phyloP scores from a whole-genome alignment of 1,140 invertebrate genomes.

The Nephotettix cincticeps region DNA sequence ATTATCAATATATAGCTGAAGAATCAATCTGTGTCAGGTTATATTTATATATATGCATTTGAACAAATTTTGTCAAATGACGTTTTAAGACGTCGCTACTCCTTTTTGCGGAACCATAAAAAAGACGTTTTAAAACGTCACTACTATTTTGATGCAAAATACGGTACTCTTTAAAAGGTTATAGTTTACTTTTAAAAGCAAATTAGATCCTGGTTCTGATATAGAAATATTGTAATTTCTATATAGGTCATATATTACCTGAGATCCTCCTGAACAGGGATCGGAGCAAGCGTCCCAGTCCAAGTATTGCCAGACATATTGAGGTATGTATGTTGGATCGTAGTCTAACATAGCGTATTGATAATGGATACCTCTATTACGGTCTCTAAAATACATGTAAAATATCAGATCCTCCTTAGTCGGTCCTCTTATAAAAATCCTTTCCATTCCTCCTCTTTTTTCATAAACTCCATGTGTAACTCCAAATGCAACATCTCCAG shows the following conservation, averaged over 20 bases:
- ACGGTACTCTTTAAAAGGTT: too few species aligned
- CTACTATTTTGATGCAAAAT: too few species aligned
- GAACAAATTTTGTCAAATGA: too few species aligned
- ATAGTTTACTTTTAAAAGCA: too few species aligned
- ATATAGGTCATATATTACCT: conserved; percentile 25
- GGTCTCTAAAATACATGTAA: conserved; percentile 41
- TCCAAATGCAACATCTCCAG: conserved; percentile 61
- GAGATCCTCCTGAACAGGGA: conserved; percentile 51
- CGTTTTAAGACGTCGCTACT: too few species aligned
- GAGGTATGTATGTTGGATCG: conserved; percentile 44
- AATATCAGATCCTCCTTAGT: conserved; percentile 15
- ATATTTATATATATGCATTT: too few species aligned
- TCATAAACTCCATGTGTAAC: conserved; percentile 20
- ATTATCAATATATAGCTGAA: too few species aligned
- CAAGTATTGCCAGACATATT: conserved; percentile 52
- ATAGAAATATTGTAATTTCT: too few species aligned
- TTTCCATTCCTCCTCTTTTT: conserved; percentile 13
- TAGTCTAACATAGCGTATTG: conserved; percentile 45
- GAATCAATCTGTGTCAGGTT: too few species aligned
- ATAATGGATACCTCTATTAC: conserved; percentile 50
- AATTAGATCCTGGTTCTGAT: too few species aligned
- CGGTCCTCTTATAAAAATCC: conserved; percentile 22
- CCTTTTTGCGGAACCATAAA: too few species aligned
- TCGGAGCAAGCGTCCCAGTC: conserved; percentile 50
- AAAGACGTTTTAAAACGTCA: too few species aligned